These are phyloP conservation scores for Papilio machaon DNA, from an alignment of 1,140 invertebrate genomes.

Conservation along the genomic window DNA sequence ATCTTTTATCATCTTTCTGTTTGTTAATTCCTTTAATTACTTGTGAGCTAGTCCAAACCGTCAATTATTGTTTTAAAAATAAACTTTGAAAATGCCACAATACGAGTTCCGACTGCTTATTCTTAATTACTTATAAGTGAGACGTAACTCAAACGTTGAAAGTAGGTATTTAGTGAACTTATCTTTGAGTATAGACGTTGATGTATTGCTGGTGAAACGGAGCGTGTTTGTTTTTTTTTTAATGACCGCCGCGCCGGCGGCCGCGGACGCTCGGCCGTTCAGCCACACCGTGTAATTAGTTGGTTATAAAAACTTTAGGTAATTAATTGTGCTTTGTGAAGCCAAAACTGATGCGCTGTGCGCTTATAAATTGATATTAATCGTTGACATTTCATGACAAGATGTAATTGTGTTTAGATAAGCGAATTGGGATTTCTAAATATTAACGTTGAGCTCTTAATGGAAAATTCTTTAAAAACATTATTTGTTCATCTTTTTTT, in stretches of 20 bases:
- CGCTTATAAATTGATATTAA: conserved; percentile 68
- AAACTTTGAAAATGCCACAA: conserved; percentile 62
- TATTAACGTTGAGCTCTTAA: background rate
- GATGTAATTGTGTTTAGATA: conserved; percentile 56
- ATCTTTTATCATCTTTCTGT: conserved; percentile 55
- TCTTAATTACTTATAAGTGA: conserved; percentile 77
- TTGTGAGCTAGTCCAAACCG: conserved; percentile 59
- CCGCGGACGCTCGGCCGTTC: conserved; percentile 46
- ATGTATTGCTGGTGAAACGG: conserved; percentile 67
- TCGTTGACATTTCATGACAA: conserved; percentile 68
- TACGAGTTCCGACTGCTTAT: conserved; percentile 68
- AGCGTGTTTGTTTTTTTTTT: conserved; percentile 57
- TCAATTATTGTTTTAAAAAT: conserved; percentile 70
- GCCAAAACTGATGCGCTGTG: conserved; percentile 48
- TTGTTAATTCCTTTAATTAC: conserved; percentile 76
- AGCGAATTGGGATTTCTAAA: conserved; percentile 41
- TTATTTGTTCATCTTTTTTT: background rate
- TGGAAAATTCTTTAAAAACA: background rate
- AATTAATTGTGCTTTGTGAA: conserved; percentile 67
- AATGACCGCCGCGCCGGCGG: conserved; percentile 49
- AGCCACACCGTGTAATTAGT: conserved; percentile 68
- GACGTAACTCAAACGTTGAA: conserved; percentile 73
- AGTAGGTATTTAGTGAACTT: conserved; percentile 71
- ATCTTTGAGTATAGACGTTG: conserved; percentile 66
- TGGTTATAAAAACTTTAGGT: conserved; percentile 69